Evolutionary conservation across 1,140 invertebrate genomes (phyloP), one percentile per base, ranked within the genome.

Genomic region (Drosophila pseudoananassae): DNA sequence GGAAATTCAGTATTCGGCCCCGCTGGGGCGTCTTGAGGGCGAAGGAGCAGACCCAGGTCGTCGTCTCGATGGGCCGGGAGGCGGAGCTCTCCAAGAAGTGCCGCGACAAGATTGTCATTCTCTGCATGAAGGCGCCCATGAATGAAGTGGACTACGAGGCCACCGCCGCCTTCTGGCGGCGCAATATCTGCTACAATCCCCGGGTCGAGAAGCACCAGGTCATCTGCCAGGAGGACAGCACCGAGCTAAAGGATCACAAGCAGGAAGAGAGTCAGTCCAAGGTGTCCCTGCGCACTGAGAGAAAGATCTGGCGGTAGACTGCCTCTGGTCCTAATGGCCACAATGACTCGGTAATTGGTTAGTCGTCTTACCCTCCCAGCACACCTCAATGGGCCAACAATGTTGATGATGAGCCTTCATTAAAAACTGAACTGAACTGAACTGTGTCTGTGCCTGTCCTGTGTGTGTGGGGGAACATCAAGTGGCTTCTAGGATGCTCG

Each of bases 331-430:
- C 57, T 65, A 63, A 65, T 65, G 61, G 43, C 23, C 49, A 59
- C 43, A 55, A 52, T 64, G 71, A 59, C 53, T 54, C 43, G 66
- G 71, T 75, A 74, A 75, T 74, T 74, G 70, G 58, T 64, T 68
- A 43, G 57, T 57, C 57, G 47, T 15, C 36, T 27, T 36, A 40
- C 33, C 57, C 29, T 47, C 61, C 17, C 50, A n/a, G 53, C 15
- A 20, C 31, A 50, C 45, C 61, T 31, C 40, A 51, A 43, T 57
- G 53, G 36, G 50, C 59, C 64, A 45, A 64, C 81, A 66, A 61
- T 80, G 73, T 77, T 66, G 33, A 64, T 71, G 81, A 85, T 80
- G 81, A 85, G 81, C 76, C 77, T 85, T 78, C 74, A 85, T 87
- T 85, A 85, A 87, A 81, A 85, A 74, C 81, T 40, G 40, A 85